Evolutionary conservation across 2,888 invertebrate species (phyloP), one percentile per base, ranked within the genome.

Genomic region (Xestia ashworthii): DNA sequence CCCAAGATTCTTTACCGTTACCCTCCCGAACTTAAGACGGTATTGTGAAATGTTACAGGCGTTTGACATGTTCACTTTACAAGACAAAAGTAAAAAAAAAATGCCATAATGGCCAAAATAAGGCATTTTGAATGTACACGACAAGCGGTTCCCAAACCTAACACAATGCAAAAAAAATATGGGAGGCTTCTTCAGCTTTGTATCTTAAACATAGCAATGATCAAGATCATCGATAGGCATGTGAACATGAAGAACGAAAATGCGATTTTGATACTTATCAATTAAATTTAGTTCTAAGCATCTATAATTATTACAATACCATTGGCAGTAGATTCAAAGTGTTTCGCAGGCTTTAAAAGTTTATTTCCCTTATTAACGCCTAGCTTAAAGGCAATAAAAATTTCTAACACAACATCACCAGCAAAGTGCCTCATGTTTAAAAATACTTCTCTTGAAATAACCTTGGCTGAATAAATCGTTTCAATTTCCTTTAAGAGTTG

Each of bases 401-500:
- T 60, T 32, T 82, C 72, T 84, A 73, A 83, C 71, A 83, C 60
- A 85, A 78, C 67, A 83, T 58, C 65, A 32, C 83, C 14, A 74
- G 74, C 65, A 85, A 83, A 84, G 80, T 83, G 64, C 79, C 71
- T 75, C 67, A 62, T 80, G 80, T 81, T 81, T 82, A 78, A 86
- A 82, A 89, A 88, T 85, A 89, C 85, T 74, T 78, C 73, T 86
- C 81, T 84, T 71, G 74, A 88, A 88, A 88, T 87, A 86, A 80
- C 77, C 73, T 78, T 78, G 76, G 81, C 83, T 84, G 84, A 85
- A 86, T 90, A 85, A 86, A 88, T 87, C 86, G 85, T 87, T 90
- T 89, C 90, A 87, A 89, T 91, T 91, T 90, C 88, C 86, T 84
- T 85, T 88, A 88, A 88, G 85, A 89, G 86, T 85, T 84, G 84